These are phyloP conservation scores for Brachypalpus laphriformis DNA, from an alignment of 2,888 invertebrate genomes.

Conservation along the genomic window DNA sequence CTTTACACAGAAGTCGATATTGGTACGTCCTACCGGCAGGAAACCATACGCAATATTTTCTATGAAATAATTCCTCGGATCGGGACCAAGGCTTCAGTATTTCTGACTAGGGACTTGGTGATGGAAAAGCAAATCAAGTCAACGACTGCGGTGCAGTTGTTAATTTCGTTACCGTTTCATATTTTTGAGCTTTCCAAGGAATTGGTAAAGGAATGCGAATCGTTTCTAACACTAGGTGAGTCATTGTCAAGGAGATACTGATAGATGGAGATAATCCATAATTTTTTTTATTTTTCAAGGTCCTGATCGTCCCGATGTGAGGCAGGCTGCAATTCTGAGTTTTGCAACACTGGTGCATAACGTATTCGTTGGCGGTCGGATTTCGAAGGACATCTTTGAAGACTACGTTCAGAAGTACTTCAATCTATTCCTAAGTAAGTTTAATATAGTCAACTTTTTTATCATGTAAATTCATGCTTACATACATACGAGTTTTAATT, in stretches of 20 bases:
- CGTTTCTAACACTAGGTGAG: conserved; percentile 82
- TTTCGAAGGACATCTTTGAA: conserved; percentile 87
- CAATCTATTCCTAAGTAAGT: conserved; percentile 87
- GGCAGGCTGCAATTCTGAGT: conserved; percentile 87
- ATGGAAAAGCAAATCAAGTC: conserved; percentile 86
- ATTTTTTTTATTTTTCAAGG: conserved; percentile 74
- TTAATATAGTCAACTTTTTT: too few species aligned
- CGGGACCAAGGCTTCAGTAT: conserved; percentile 86
- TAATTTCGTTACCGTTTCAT: conserved; percentile 88
- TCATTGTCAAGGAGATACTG: not conserved
- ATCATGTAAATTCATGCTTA: too few species aligned
- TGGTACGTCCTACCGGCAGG: conserved; percentile 89
- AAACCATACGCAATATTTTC: conserved; percentile 89
- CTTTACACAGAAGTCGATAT: conserved; percentile 85
- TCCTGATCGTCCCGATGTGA: conserved; percentile 84
- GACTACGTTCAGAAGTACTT: conserved; percentile 88
- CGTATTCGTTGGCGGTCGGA: conserved; percentile 84
- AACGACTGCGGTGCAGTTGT: conserved; percentile 86
- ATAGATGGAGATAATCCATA: not conserved
- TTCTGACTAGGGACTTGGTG: conserved; percentile 87
- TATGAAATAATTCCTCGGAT: conserved; percentile 88
- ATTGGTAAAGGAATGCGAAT: conserved; percentile 85
- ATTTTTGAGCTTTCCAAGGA: conserved; percentile 85
- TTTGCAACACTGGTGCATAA: conserved; percentile 88
- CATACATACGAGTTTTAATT: too few species aligned